Base-by-base conservation (phyloP, 1,140 invertebrate species). In the Chrysoperla carnea region DNA sequence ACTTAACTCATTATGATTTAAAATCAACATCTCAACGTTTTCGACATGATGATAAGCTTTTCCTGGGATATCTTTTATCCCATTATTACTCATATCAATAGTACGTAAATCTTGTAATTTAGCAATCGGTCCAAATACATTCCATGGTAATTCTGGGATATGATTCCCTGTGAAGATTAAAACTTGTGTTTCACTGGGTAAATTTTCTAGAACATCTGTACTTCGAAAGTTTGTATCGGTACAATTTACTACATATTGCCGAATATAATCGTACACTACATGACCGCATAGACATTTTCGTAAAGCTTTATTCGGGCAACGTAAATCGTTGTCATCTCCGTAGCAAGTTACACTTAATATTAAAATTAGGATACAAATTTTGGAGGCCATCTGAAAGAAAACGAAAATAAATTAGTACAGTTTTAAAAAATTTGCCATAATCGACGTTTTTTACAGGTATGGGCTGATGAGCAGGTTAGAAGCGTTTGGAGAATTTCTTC, bases 61-160 rank as follows among this genome's bases (percentile, higher is more conserved):
- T 1, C 83, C 83, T 49, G 71, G 70, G 41, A 87, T 84, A 44
- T 77, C 72, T 37, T 66, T 55, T n/a, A 87, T 84, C 9, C 70
- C 60, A 54, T 87, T 87, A 45, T 72, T 78, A 15, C 75, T 79
- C 76, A 87, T 78, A 49, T 87, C 81, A 23, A 86, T 75, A 2
- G 77, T 68, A 45, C 66, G 66, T 13, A 87, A 54, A 31, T 74
- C 61, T 29, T 67, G 71, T 35, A 76, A 62, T 36, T 61, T 62
- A 9, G 52, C 48, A 15, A 69, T 56, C 35, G 61, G 70, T 1
- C 81, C 81, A 53, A 86, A 82, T 1, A 86, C 62, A 54, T 86
- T 85, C 62, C 69, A 72, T 1, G 76, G 78, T 36, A 86, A 52
- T 41, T 69, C 64, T 6, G 64, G 56, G 4, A 86, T 61, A 36